Evolutionary conservation across 2,888 invertebrate genomes (phyloP).

Genomic region (Hemicrepidius hirtus): DNA sequence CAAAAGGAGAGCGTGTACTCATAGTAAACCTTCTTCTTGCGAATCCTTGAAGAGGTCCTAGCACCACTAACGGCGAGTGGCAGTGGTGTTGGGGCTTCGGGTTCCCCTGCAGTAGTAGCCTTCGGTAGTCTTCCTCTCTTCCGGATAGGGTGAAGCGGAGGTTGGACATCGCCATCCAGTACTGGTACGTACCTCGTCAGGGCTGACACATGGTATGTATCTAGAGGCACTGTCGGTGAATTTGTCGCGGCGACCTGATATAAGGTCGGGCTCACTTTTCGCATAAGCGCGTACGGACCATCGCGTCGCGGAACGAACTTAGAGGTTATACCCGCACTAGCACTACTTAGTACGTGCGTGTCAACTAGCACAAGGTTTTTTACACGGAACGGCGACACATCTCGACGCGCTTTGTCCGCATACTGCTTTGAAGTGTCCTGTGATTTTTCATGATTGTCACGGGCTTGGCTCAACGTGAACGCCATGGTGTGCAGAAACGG

Average conservation of each 20-base stretch:
- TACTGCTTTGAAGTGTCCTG: conserved; percentile 39
- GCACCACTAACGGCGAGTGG: neutral
- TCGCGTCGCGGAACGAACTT: conserved; percentile 49
- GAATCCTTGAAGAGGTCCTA: neutral
- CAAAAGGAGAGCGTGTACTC: neutral
- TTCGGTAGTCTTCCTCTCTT: neutral
- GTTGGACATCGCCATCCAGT: neutral
- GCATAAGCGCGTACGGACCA: conserved; percentile 44
- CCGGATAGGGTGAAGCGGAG: neutral
- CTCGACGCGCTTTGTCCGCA: conserved; percentile 32
- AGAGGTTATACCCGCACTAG: conserved; percentile 40
- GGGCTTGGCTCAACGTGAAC: neutral
- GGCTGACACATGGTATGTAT: conserved; percentile 36
- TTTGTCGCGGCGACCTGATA: neutral
- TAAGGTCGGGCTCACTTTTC: conserved; percentile 31
- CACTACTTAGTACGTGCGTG: conserved; percentile 40
- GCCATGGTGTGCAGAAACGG: conserved; percentile 55
- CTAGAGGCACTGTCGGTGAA: conserved; percentile 26
- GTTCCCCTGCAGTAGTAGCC: neutral
- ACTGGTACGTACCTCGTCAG: conserved; percentile 11
- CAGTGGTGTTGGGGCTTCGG: neutral
- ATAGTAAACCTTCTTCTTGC: neutral
- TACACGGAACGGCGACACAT: conserved; percentile 28
- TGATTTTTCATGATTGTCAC: conserved; percentile 30
- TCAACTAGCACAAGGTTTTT: conserved; percentile 47